Evolutionary conservation across 2,888 invertebrate genomes (phyloP), one percentile per base, ranked within the genome.

Genomic region (Gymnoscelis rufifasciata): DNA sequence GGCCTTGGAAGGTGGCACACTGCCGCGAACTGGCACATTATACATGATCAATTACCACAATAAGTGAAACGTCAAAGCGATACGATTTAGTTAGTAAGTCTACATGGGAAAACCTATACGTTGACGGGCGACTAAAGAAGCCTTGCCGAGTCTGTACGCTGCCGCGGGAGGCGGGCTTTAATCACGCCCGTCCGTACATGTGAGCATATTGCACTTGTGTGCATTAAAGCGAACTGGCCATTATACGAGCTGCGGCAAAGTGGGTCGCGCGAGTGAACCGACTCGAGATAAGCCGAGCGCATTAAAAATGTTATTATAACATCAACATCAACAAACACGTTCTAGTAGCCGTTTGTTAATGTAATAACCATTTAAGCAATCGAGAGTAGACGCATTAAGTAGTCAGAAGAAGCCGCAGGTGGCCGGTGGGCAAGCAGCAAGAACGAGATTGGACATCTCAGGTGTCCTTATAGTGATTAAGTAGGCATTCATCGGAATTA

Each of bases 261-360:
- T 80, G 67, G 82, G 80, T 77, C 79, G 77, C 53, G 60, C 62
- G 66, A 64, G 57, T 66, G 66, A 68, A 66, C 51, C 61, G 62
- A 65, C 59, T 56, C 63, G 39, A 68, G 76, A 76, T 79, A 79
- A 78, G 68, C 64, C 48, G 45, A 33, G 35, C 52, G 52, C 47
- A 48, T 48, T 51, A 12, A 52, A 56, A 51, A 51, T 35, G 40
- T 36, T 42, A 40, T 38, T 43, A 38, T 31, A 48, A 50, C 52
- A 54, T 48, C 53, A 51, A 43, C 47, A 19, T 19, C n/a, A n/a
- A n/a, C n/a, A n/a, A n/a, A n/a, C n/a, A 46, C 46, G 42, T 44
- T 51, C 51, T 30, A 43, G 51, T 35, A 47, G 52, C 31, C 15
- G 39, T 40, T 49, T 27, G 35, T 29, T 35, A 38, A 35, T 29